Base-by-base conservation (phyloP, 2,113 vertebrate species). In the Larimichthys polyactis region DNA sequence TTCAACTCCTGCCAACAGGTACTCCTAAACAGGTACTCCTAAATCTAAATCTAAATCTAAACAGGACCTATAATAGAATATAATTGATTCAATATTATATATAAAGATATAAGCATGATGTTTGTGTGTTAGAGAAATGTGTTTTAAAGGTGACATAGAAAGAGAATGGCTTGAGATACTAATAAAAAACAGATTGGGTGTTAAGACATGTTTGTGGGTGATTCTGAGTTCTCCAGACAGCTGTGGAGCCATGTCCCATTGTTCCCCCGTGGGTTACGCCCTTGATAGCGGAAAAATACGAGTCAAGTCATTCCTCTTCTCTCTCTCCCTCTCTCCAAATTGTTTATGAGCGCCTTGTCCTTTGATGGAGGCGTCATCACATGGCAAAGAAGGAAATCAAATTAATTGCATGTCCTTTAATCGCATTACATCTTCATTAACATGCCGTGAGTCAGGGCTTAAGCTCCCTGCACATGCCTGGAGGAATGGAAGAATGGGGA, bases 331-430 rank as follows among this genome's bases (percentile, higher is more conserved):
- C 78, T 15, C 65, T 75, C 55, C 24, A 86, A 92, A 89, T 81
- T 91, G 87, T 93, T 90, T 93, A 68, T 83, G 65, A 91, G 81
- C 66, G 29, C 76, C 16, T 16, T 89, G 94, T 94, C 91, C 94
- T 94, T 95, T 93, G 90, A 87, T 78, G 51, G 83, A 89, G 92
- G 93, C 92, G 17, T 93, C 93, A 87, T 95, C 94, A 94, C 81
- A 76, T 71, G 91, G 87, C 85, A 87, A 84, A 88, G 81, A 75
- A 88, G 89, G 79, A 93, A 95, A 95, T 95, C 85, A 87, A 94
- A 95, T 95, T 94, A 95, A 95, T 94, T 95, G 93, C 94, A 94
- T 90, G 88, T 95, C 94, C 85, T 83, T 91, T 95, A 95, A 95
- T 95, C 92, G 88, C 91, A 95, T 94, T 94, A 94, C 91, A 95